Base-by-base conservation (phyloP, 2,888 invertebrate species). In the Cacoxenus indagator region DNA sequence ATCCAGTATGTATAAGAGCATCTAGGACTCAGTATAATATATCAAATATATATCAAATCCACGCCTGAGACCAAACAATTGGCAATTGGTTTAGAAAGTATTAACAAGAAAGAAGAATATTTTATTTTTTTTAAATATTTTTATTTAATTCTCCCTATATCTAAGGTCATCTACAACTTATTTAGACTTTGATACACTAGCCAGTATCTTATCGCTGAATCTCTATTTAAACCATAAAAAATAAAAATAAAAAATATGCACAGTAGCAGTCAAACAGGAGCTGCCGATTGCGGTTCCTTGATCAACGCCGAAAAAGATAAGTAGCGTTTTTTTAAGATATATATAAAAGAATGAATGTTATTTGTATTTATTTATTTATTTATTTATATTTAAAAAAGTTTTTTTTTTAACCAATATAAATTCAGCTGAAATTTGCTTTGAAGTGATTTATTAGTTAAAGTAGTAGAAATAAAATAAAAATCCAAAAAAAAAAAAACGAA, bases 241-340 rank as follows among this genome's bases (percentile, higher is more conserved):
- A n/a, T n/a, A n/a, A n/a, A n/a, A n/a, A n/a, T n/a, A n/a, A n/a
- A n/a, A n/a, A n/a, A n/a, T n/a, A n/a, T n/a, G 65, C 48, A 74
- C 75, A 75, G 75, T 75, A 75, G 75, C 75, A 8, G 17, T 17
- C 0, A 48, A 48, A 19, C 14, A 19, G 48, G 48, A 4, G 31
- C 31, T 31, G 31, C 31, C 48, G 17, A 48, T 19, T 19, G 19
- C 8, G 19, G 19, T 48, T 48, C 45, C 51, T 51, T 51, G 51
- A 19, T 37, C 17, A 19, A 61, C 17, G 37, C 37, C 37, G 37
- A 37, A 4, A 37, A 8, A 37, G 11, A 45, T 8, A 31, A 46
- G 24, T 64, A 8, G 4, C 22, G 22, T 6, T 45, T 64, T 29
- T 43, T 45, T 45, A 22, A 62, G 45, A 27, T 5, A 27, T 55